Evolutionary conservation across 2,113 vertebrate genomes (phyloP), one percentile per base, ranked within the genome.

Genomic region (Amphiprion ocellaris): DNA sequence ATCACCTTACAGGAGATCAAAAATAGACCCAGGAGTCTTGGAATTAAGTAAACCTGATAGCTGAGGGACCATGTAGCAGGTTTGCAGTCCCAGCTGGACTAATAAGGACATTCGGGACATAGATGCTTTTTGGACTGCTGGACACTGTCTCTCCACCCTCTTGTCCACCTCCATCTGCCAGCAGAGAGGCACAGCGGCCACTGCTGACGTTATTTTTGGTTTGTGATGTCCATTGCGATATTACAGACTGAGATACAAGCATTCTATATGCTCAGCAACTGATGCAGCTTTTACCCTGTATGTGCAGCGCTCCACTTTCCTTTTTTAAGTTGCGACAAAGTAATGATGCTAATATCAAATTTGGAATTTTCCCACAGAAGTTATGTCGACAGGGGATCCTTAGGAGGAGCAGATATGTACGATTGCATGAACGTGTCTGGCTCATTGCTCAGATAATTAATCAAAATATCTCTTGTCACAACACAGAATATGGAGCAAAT

Each of bases 21-120:
- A 95, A 95, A 95, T 95, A 95, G 94, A 93, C 69, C 4, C 64
- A 63, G 52, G 89, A 89, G 94, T 95, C 95, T 95, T 94, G 92
- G 93, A 94, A 94, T 94, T 92, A 93, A 85, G 87, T 82, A 86
- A 94, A 95, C 93, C 89, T 78, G 94, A 95, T 94, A 93, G 86
- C 89, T 58, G 65, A 61, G 91, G 89, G 92, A 92, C 90, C 52
- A 44, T 55, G 78, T 52, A 23, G 64, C 64, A 78, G 74, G 74
- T 80, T 80, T 62, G 69, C 70, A 70, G 86, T 92, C 92, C 88
- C 92, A 89, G 84, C 83, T 95, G 93, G 93, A 95, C 95, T 93
- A 94, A 95, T 95, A 94, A 93, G 95, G 94, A 90, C 87, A 94
- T 94, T 82, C 86, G 73, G 90, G 89, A 92, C 87, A 76, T 90